These are phyloP conservation scores for Colius striatus DNA, from an alignment of 2,113 vertebrate species.

Conservation along the genomic window DNA sequence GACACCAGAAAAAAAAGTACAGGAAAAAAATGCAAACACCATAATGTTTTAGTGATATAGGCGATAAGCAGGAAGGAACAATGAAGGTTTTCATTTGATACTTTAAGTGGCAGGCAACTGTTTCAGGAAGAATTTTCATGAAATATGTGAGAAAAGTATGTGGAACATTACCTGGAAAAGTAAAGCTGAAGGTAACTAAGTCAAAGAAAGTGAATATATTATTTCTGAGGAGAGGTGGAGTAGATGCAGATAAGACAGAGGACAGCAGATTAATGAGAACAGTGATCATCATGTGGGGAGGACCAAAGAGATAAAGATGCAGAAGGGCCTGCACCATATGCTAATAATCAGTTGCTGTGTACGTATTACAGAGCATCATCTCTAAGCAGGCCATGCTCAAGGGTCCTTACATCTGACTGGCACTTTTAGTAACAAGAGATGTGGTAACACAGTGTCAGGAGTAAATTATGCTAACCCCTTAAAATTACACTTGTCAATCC, in stretches of 20 bases:
- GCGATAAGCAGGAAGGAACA: neutral
- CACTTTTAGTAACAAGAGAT: neutral
- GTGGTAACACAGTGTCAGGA: neutral
- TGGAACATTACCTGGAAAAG: neutral
- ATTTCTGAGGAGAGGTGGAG: neutral
- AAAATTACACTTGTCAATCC: neutral
- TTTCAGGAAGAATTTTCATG: neutral
- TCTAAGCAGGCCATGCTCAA: accelerated
- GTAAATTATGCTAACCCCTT: neutral
- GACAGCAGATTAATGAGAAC: neutral
- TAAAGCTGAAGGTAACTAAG: neutral
- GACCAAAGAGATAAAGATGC: neutral
- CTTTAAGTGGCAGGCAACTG: neutral
- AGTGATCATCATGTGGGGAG: neutral
- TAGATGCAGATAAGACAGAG: neutral
- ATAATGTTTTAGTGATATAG: neutral
- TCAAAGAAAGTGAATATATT: neutral
- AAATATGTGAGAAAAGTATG: neutral
- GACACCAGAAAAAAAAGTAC: neutral
- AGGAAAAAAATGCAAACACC: neutral
- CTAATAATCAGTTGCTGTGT: neutral
- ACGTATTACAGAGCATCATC: neutral
- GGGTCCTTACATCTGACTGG: neutral
- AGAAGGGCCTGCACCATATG: neutral
- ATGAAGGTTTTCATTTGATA: neutral